Evolutionary conservation across 2,888 invertebrate genomes (phyloP).

Genomic region (Petrolisthes cinctipes): DNA sequence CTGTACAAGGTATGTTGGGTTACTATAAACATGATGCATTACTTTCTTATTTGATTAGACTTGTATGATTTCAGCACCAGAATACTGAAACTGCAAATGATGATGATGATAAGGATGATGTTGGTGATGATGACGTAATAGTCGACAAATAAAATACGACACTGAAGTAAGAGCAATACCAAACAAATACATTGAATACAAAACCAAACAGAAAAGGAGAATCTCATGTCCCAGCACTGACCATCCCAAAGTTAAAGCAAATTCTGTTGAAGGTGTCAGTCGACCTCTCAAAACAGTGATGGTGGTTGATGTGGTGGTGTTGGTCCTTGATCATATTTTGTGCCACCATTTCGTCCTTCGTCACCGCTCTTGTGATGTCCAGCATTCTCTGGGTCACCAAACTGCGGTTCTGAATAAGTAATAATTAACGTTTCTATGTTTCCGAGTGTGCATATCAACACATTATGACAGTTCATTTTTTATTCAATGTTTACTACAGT

Average conservation of each 20-base stretch:
- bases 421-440: background rate
- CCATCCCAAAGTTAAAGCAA: constrained; percentile 33
- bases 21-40: too few species aligned
- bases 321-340: constrained; percentile 1
- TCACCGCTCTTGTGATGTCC: constrained; percentile 17
- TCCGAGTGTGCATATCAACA: background rate
- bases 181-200: background rate
- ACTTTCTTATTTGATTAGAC: too few species aligned
- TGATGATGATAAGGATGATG: background rate
- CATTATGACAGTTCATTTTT: background rate
- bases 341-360: background rate
- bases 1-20: too few species aligned
- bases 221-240: background rate
- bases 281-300: constrained; percentile 9
- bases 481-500: too few species aligned
- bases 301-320: constrained; percentile 7
- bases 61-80: too few species aligned
- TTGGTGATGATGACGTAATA: background rate
- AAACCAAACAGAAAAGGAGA: background rate
- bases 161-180: background rate
- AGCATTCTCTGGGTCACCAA: constrained; percentile 7
- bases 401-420: constrained; percentile 21
- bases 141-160: background rate
- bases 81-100: too few species aligned
- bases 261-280: constrained; percentile 3